These are phyloP conservation scores for Drosophila sp. DNA, from an alignment of 1,140 invertebrate species.

Conservation along the genomic window DNA sequence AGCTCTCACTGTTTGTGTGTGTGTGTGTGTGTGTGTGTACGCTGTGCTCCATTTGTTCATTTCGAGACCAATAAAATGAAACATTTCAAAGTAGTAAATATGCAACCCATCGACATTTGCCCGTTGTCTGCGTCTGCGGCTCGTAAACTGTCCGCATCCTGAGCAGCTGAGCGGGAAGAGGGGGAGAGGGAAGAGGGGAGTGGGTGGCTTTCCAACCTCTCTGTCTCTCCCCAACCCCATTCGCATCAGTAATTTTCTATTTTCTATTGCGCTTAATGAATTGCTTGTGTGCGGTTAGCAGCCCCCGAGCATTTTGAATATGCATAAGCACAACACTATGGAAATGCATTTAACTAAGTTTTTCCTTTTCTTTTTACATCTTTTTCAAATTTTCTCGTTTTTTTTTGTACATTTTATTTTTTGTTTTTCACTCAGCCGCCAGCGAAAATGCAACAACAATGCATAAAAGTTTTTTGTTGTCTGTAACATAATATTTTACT, in stretches of 20 bases:
- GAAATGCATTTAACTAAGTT: conserved; percentile 75
- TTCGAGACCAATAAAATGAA: conserved; percentile 84
- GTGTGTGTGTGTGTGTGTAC: conserved; percentile 43
- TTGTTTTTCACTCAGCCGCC: conserved; percentile 37
- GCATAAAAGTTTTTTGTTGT: conserved; percentile 51
- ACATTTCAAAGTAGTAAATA: conserved; percentile 81
- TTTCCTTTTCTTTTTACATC: conserved; percentile 16
- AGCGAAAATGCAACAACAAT: conserved; percentile 45
- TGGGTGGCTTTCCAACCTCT: conserved; percentile 18
- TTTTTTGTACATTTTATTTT: conserved; percentile 23
- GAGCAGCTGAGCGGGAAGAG: neutral
- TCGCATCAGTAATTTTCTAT: conserved; percentile 62
- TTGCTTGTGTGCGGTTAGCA: conserved; percentile 69
- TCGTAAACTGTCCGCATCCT: conserved; percentile 64
- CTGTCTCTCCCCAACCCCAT: conserved; percentile 6
- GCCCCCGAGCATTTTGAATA: conserved; percentile 57
- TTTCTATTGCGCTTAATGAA: conserved; percentile 81
- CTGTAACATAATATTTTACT: conserved; percentile 82
- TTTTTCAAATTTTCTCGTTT: conserved; percentile 8
- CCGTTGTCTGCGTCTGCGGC: conserved; percentile 65
- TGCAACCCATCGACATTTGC: conserved; percentile 67
- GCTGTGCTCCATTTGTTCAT: conserved; percentile 80
- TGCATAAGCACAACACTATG: conserved; percentile 69
- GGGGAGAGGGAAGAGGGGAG: neutral
- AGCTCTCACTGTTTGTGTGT: conserved; percentile 12